phyloP scores from a whole-genome alignment of 2,888 invertebrate genomes.

The Dromius quadrimaculatus region DNA sequence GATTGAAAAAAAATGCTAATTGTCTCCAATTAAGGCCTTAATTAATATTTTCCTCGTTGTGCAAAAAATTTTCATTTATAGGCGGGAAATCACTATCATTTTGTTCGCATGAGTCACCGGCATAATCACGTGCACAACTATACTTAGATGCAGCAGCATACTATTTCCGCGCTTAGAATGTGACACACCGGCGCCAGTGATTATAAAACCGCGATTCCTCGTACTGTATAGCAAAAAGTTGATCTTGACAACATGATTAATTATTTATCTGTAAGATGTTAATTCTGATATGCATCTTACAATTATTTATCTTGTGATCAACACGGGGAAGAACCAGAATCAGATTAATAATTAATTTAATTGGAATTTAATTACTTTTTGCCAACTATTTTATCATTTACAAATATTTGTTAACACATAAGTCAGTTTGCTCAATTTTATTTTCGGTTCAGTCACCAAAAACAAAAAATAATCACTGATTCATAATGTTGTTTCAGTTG shows the following conservation, averaged over 20 bases:
- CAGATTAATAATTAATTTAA: too few relatives aligned
- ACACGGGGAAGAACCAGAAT: too few relatives aligned
- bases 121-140: slow-evolving; percentile 40
- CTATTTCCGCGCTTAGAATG: slow-evolving; percentile 42
- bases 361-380: too few relatives aligned
- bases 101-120: slow-evolving; percentile 29
- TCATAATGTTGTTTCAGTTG: neutral
- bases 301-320: too few relatives aligned
- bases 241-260: too few relatives aligned
- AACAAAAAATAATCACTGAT: neutral
- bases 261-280: too few relatives aligned
- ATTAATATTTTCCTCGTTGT: neutral
- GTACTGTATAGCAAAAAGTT: slow-evolving; percentile 25
- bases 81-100: slow-evolving; percentile 39
- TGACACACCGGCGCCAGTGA: slow-evolving; percentile 33
- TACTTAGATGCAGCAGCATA: slow-evolving; percentile 35
- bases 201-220: slow-evolving; percentile 41
- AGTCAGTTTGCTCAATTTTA: too few relatives aligned
- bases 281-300: too few relatives aligned
- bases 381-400: too few relatives aligned
- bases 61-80: slow-evolving; percentile 2
- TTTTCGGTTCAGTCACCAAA: too few relatives aligned
- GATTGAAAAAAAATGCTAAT: too few relatives aligned
- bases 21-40: neutral
- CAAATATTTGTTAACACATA: too few relatives aligned